These are phyloP conservation scores for Maylandia zebra DNA, from an alignment of 2,113 vertebrate genomes.

Conservation along the genomic window DNA sequence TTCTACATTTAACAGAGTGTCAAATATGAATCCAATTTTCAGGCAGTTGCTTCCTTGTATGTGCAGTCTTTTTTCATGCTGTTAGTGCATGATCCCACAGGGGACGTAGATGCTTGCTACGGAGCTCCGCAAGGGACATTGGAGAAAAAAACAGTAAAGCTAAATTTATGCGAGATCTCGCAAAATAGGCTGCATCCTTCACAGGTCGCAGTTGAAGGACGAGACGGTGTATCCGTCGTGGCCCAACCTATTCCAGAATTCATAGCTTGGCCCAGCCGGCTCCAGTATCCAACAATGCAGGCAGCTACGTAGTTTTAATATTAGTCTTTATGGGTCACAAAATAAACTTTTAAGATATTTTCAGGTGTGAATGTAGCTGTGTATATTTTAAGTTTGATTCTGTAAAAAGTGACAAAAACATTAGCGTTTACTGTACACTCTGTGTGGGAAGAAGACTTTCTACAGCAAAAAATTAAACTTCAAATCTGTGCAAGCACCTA, in stretches of 20 bases:
- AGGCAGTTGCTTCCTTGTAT: not conserved
- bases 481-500: not conserved
- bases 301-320: not conserved
- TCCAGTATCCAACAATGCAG: not conserved
- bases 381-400: not conserved
- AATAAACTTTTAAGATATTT: not conserved
- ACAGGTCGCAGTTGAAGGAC: not conserved
- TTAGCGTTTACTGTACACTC: not conserved
- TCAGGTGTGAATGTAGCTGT: not conserved
- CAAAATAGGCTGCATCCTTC: not conserved
- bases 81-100: not conserved
- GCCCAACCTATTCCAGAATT: not conserved
- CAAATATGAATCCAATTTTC: not conserved
- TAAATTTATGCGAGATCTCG: not conserved
- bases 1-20: not conserved
- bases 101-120: not conserved
- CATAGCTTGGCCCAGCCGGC: not conserved
- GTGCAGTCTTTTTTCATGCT: too few species aligned
- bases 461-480: not conserved
- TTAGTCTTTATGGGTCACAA: not conserved
- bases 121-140: not conserved
- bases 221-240: not conserved
- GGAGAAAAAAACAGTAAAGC: not conserved
- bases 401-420: not conserved
- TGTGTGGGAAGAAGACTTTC: accelerated